Conservation (phyloP, 2,797 vertebrate species). For the Hydrolagus colliei region DNA sequence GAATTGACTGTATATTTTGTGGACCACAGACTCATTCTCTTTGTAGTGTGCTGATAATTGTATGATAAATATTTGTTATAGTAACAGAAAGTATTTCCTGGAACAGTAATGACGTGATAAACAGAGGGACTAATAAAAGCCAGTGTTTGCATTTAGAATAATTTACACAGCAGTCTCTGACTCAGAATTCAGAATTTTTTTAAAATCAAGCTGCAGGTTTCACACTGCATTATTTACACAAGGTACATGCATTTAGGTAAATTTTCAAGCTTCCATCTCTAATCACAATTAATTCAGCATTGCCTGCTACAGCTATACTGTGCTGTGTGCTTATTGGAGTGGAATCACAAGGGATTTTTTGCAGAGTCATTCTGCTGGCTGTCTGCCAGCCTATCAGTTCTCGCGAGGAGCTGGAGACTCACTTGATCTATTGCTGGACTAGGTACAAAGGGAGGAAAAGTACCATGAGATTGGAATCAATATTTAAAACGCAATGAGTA, state of each 20-base stretch:
- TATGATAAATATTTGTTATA: neutral
- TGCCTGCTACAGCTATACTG: neutral
- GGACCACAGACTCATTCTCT: neutral
- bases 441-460: neutral
- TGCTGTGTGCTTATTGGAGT: neutral
- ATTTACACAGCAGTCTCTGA: too few relatives aligned
- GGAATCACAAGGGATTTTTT: neutral
- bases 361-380: conserved; percentile 7
- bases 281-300: neutral
- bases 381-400: neutral
- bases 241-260: too few relatives aligned
- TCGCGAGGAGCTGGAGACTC: too few relatives aligned
- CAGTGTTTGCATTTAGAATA: neutral
- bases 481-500: neutral
- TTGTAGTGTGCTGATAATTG: neutral
- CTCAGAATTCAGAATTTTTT: too few relatives aligned
- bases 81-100: neutral
- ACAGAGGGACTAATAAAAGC: neutral
- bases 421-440: neutral
- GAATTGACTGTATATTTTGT: too few relatives aligned
- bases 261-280: too few relatives aligned
- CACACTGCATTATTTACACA: too few relatives aligned
- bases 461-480: neutral
- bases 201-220: too few relatives aligned
- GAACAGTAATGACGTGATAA: neutral